A percentile compares a stretch with the other conserved stretches of the same genome.
Evolutionary conservation across 2,113 vertebrate species (phyloP).

Genomic region (Canis aureus): DNA sequence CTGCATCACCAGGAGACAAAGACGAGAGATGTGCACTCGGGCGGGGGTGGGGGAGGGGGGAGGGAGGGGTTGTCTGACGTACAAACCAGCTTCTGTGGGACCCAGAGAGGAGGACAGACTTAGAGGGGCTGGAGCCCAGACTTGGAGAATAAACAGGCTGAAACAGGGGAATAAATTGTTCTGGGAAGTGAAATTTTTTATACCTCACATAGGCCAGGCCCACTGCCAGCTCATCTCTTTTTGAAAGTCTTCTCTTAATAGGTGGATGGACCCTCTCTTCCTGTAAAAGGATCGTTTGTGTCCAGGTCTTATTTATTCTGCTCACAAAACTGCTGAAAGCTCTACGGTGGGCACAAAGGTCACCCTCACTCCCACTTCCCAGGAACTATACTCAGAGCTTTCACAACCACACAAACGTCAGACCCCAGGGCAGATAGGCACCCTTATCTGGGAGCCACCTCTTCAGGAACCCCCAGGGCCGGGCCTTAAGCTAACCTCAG

Average conservation of each 20-base stretch:
- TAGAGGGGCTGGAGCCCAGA: background rate
- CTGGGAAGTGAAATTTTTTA: background rate
- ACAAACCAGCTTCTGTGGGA: background rate
- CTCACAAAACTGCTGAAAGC: background rate
- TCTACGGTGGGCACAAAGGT: background rate
- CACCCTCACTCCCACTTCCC: background rate
- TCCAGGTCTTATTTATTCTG: background rate
- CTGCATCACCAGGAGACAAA: background rate
- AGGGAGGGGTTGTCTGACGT: background rate
- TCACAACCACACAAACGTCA: background rate
- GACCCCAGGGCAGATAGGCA: background rate
- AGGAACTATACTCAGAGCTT: background rate
- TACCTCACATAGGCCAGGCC: background rate
- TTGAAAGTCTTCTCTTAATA: background rate
- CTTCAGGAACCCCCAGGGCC: background rate
- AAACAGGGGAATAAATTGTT: background rate
- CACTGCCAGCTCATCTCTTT: background rate
- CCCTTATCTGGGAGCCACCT: background rate
- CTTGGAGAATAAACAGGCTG: background rate
- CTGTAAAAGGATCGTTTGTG: background rate
- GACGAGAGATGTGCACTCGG: accelerated
- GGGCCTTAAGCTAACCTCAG: background rate
- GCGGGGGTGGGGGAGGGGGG: too few relatives aligned
- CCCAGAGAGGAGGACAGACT: background rate
- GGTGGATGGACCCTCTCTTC: background rate